These are phyloP conservation scores for Drosophila orena DNA, from an alignment of 1,140 invertebrate genomes.

Conservation along the genomic window DNA sequence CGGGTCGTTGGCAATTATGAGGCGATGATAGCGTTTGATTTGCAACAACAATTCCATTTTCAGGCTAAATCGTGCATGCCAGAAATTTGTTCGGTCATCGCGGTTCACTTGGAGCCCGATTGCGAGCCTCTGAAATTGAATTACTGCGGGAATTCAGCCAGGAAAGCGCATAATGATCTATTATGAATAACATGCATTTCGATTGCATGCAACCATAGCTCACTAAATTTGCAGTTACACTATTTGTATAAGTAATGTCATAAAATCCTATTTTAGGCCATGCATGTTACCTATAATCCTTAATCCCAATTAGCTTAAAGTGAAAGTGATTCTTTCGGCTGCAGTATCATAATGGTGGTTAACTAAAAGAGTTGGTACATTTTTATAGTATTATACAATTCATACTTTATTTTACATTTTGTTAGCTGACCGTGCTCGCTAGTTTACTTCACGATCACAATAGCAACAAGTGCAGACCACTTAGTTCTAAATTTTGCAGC, in stretches of 20 bases:
- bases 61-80: conserved; percentile 36
- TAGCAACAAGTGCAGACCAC: conserved; percentile 4
- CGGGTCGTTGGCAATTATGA: conserved; percentile 53
- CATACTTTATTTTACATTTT: background rate
- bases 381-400: background rate
- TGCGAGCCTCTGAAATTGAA: conserved; percentile 38
- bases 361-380: background rate
- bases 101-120: conserved; percentile 40
- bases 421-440: background rate
- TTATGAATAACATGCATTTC: background rate
- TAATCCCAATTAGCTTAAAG: too few relatives aligned
- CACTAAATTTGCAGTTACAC: too few relatives aligned
- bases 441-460: background rate
- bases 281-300: too few relatives aligned
- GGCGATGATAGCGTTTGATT: conserved; percentile 40
- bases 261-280: too few relatives aligned
- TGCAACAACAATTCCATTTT: conserved; percentile 19
- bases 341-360: too few relatives aligned
- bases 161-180: conserved; percentile 5
- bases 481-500: conserved; percentile 2
- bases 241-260: too few relatives aligned
- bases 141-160: conserved; percentile 10
- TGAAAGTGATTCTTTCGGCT: too few relatives aligned
- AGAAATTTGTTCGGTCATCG: conserved; percentile 54
- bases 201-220: background rate